phyloP scores from a whole-genome alignment of 2,797 vertebrate species.

The Basileuterus tristriatus region DNA sequence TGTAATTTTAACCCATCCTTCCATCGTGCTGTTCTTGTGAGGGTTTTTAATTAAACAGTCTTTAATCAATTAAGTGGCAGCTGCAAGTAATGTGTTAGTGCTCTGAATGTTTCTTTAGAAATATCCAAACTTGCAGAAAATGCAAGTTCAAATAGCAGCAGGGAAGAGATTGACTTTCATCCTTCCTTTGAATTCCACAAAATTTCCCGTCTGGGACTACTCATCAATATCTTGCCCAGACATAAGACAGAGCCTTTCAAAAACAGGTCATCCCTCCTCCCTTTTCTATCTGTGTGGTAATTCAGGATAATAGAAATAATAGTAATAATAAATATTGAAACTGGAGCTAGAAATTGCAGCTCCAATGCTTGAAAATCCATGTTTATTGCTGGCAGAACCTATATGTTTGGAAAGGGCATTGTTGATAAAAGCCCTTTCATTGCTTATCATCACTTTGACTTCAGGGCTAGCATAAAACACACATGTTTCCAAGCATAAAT shows the following conservation, averaged over 20 bases:
- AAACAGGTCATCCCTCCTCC: background rate
- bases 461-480: background rate
- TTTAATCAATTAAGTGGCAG: constrained; percentile 60
- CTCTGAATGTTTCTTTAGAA: constrained; percentile 23
- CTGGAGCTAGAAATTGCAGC: background rate
- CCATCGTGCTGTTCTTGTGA: background rate
- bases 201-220: constrained; percentile 26
- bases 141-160: constrained; percentile 52
- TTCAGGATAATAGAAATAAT: constrained; percentile 10
- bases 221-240: constrained; percentile 21
- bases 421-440: background rate
- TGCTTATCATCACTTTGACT: background rate
- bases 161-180: constrained; percentile 36
- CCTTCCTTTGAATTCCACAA: constrained; percentile 45
- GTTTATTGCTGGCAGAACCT: background rate
- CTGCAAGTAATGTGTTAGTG: constrained; percentile 7
- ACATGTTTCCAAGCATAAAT: background rate
- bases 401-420: background rate
- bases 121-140: constrained; percentile 26
- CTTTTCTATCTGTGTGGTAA: background rate
- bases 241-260: background rate
- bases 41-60: constrained; percentile 54
- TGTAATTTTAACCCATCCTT: constrained; percentile 21
- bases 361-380: background rate
- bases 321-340: background rate